Base-by-base conservation (phyloP, 2,797 vertebrate genomes). In the Gymnopithys bicolor region DNA sequence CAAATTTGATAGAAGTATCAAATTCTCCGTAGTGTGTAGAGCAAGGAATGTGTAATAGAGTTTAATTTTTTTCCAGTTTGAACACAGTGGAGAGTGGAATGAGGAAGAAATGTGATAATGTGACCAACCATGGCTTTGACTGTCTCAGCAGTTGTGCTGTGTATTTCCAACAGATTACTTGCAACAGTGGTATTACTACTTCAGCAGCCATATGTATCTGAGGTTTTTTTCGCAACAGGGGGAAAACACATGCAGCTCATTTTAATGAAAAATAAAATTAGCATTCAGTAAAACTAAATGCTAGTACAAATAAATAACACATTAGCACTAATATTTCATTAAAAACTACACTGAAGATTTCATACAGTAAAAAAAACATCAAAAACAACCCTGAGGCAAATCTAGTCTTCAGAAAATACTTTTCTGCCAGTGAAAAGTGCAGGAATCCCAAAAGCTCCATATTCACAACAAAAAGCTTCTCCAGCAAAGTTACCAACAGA, bases 251-350 rank as follows among this genome's bases (percentile, higher is more conserved):
- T 21, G 62, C 79, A 68, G 80, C 45, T 88, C 77, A 68, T 66
- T 78, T 79, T 93, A 79, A 83, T 75, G 82, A 91, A 89, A 85
- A 94, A 68, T 30, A 70, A 87, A 92, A 90, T 79, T 59, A 89
- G 48, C 63, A 56, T 87, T 90, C 6, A 1, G 51, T 81, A 90
- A 76, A 88, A 51, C 17, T 13, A 88, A 90, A 64, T 53, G 33
- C 52, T 28, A 51, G 28, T 35, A 23, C 9, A 73, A 84, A 79
- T 69, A 94, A 93, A 43, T 55, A 68, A 76, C 2, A 4, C 39
- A 25, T 66, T 89, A 69, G 28, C 5, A 4, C 30, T 58, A 19
- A 35, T 79, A 92, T 80, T 76, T 82, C 60, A 67, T 76, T 30
- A 39, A 67, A 43, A 79, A 43, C 39, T 27, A 59, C 3, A 32